Base-by-base conservation (phyloP, 2,113 vertebrate species). In the Corythoichthys haematopterus region DNA sequence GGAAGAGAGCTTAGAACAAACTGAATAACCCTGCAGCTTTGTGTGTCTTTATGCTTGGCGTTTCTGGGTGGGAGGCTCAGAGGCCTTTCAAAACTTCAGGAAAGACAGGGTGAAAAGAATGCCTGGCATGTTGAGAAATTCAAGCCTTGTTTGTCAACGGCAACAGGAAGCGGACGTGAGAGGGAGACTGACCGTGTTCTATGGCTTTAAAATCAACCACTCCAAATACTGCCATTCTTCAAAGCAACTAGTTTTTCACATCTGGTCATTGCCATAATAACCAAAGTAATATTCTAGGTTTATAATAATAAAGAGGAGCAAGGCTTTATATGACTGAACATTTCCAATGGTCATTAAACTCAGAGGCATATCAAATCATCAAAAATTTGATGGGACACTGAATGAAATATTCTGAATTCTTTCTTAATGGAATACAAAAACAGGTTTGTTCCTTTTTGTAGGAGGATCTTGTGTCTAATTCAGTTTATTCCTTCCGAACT, bases 111-210 rank as follows among this genome's bases (percentile, higher is more conserved):
- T 82, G 84, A 89, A 86, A 90, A 88, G 90, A 91, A 88, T 88
- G 88, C 85, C 85, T 64, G 85, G 91, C 90, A 93, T 89, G 88
- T 87, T 78, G 87, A 88, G 90, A 89, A 91, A 88, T 88, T 83
- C 69, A 72, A 90, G 84, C 80, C 88, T 84, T 90, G 90, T 92
- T 92, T 92, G 89, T 91, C 91, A 88, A 86, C 80, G 85, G 40
- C 84, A 85, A 89, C 88, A 91, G 92, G 92, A 92, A 92, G 81
- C 82, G 83, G 89, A 93, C 90, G 82, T 77, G 81, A 88, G 89
- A 86, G 85, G 84, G 88, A 46, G 81, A 80, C 85, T 65, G 82
- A 82, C 79, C 84, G 78, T 87, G 88, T 89, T 88, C 72, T 81
- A 76, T 83, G 86, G 85, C 85, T 85, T 88, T 83, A 85, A 84